Evolutionary conservation across 2,888 invertebrate genomes (phyloP).

Genomic region (Ophion ellenae): DNA sequence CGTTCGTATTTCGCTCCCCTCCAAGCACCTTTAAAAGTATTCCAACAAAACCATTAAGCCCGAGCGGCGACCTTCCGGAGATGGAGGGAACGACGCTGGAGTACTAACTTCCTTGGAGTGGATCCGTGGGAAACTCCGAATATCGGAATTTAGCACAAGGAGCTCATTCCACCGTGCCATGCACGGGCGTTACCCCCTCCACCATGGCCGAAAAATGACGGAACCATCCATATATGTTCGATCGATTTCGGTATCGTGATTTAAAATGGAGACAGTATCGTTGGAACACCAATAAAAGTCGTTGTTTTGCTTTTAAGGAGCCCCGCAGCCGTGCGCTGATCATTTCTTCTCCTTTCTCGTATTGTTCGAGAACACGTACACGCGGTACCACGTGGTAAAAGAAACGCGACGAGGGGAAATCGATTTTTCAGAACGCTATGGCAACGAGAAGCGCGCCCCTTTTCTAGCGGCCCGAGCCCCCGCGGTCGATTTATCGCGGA

Average conservation of each 20-base stretch:
- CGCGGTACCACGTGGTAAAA: neutral
- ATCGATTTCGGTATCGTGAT: neutral
- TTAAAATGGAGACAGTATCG: neutral
- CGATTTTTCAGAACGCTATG: constrained; percentile 78
- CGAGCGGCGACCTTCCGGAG: too few species aligned
- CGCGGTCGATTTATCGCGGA: constrained; percentile 76
- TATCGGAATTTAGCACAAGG: neutral
- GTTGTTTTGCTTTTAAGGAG: constrained; percentile 1
- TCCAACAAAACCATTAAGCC: too few species aligned
- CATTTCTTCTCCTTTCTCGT: neutral
- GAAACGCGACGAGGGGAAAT: constrained; percentile 69
- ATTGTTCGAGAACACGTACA: constrained; percentile 1
- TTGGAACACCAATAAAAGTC: neutral
- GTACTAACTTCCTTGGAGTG: neutral
- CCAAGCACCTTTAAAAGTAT: too few species aligned
- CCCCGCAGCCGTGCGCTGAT: neutral
- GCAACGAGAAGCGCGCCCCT: constrained; percentile 74
- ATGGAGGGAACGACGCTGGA: neutral
- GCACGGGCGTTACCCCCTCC: neutral
- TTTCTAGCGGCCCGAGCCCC: constrained; percentile 43
- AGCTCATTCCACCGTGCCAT: neutral
- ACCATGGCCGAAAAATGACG: neutral
- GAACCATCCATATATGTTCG: neutral
- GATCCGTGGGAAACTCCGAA: neutral
- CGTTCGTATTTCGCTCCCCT: too few species aligned